phyloP scores from a whole-genome alignment of 2,797 vertebrate genomes.

The Aeoliscus strigatus region DNA sequence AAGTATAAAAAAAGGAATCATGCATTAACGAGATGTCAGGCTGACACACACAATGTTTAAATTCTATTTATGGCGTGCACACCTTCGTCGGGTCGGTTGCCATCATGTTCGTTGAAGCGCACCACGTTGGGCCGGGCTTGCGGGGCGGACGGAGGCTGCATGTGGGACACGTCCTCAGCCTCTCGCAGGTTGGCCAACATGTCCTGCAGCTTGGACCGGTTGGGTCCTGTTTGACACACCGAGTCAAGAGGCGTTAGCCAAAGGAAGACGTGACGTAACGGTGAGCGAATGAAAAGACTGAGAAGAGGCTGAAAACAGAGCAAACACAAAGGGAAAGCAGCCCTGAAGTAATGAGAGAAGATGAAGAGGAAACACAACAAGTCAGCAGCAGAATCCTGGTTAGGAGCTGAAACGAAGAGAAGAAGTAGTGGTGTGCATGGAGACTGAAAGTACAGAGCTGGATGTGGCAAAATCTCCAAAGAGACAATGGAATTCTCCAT shows the following conservation, averaged over 20 bases:
- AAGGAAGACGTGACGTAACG: neutral
- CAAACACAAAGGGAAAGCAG: constrained; percentile 22
- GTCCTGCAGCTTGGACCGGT: constrained; percentile 97
- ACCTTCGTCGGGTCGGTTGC: constrained; percentile 91
- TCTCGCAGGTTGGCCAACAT: constrained; percentile 99
- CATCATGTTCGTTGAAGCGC: constrained; percentile 89
- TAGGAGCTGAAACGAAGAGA: constrained; percentile 25
- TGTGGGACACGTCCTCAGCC: constrained; percentile 90
- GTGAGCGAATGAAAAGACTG: neutral
- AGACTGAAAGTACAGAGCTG: constrained; percentile 1
- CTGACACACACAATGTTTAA: too few relatives aligned
- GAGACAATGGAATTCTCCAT: too few relatives aligned
- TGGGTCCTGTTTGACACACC: constrained; percentile 81
- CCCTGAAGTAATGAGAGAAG: constrained; percentile 40
- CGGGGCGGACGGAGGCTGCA: constrained; percentile 88
- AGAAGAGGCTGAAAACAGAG: constrained; percentile 26
- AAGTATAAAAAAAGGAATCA: too few relatives aligned
- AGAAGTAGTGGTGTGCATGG: constrained; percentile 16
- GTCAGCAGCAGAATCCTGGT: constrained; percentile 31
- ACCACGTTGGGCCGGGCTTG: constrained; percentile 84
- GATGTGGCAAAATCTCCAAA: neutral
- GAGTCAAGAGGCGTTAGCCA: constrained; percentile 21
- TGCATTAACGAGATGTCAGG: too few relatives aligned
- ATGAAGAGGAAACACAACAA: constrained; percentile 19
- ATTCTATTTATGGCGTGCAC: constrained; percentile 3